Percentiles rank a stretch among this genome's conserved stretches.
Conservation (phyloP, 2,797 vertebrate species). For the Picus viridis region DNA sequence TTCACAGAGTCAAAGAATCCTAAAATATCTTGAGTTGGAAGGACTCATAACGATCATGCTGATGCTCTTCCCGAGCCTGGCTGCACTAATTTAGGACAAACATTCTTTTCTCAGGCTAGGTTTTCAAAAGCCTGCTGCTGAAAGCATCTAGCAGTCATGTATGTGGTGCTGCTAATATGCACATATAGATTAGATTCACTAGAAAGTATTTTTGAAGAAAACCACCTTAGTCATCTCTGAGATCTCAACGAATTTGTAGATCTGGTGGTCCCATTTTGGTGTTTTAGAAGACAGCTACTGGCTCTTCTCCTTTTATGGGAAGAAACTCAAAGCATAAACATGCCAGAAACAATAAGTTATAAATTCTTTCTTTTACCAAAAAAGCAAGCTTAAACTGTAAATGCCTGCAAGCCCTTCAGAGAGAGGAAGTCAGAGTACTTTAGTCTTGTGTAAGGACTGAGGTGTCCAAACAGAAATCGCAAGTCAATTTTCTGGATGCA, state of each 20-base stretch:
- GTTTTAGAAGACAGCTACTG: background rate
- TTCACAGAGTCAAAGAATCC: background rate
- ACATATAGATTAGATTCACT: background rate
- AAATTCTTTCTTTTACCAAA: background rate
- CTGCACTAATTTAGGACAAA: background rate
- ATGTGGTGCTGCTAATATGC: accelerated
- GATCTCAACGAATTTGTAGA: background rate
- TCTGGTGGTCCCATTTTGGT: background rate
- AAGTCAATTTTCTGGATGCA: background rate
- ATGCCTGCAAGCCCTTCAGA: background rate
- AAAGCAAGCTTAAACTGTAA: background rate
- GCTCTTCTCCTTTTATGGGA: background rate
- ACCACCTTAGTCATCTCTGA: background rate
- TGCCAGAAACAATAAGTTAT: background rate
- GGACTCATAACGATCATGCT: background rate
- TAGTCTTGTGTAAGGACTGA: background rate
- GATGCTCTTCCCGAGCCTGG: background rate
- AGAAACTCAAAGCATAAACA: background rate
- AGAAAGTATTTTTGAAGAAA: background rate
- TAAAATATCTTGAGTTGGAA: background rate
- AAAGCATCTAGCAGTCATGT: background rate
- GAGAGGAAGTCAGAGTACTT: background rate
- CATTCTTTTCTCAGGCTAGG: background rate
- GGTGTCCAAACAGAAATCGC: background rate
- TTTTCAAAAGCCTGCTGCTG: background rate